Evolutionary conservation across 2,888 invertebrate genomes (phyloP), one percentile per base, ranked within the genome.

Genomic region (Agonopterix subpropinquella): DNA sequence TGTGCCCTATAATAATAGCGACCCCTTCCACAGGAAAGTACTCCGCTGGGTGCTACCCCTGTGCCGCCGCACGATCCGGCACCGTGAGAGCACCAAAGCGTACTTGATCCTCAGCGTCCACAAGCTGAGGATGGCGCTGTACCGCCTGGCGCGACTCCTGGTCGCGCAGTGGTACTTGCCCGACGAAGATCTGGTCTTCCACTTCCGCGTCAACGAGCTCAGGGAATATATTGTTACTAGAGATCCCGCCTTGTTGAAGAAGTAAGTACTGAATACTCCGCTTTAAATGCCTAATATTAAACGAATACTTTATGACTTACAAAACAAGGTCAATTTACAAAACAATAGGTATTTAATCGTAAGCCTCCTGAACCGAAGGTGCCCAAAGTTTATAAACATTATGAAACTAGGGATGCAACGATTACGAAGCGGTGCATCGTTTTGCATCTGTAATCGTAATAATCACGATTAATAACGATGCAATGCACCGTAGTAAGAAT

Each of bases 41-140:
- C 71, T 94, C n/a, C 84, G 89, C 42, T 90, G 89, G 72, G 49
- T 94, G 0, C 71, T 94, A 18, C 92, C 92, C 0, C 80, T 89
- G 44, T 91, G 91, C 50, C 89, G 92, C 13, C 81, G 81, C 7
- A 89, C 91, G 1, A 93, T 95, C 0, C 87, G 89, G 0, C 73
- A 86, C 36, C 84, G 95, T 49, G 95, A 95, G 74, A 73, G 77
- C 54, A 92, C 94, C 0, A 95, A 95, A 70, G 91, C 91, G 3
- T 78, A 89, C 41, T 43, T 89, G 7, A 85, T 92, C 44, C 72
- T 79, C 41, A 79, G 86, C 15, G 65, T 90, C 0, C 91, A 94
- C 64, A 90, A 90, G 64, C 56, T 93, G 44, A 87, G 94, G 53
- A 61, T 90, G 44, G 92, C 90, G 0, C 91, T 90, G 55, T 77